Base-by-base conservation (phyloP, 2,888 invertebrate species). In the Scelioninae gen. 1 region DNA sequence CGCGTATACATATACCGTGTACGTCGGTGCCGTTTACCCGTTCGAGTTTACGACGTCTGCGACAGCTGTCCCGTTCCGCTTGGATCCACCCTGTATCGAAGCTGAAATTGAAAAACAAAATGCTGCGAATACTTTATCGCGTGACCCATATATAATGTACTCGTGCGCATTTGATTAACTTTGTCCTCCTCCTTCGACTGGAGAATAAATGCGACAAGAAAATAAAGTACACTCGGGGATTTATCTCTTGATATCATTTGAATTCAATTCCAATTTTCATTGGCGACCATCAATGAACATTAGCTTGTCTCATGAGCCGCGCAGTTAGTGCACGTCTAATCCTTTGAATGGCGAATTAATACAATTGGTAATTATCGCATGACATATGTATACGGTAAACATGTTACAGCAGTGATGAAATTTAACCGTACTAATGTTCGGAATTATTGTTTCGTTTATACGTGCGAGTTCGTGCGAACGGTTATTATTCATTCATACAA, bases 1-100 rank as follows among this genome's bases (percentile, higher is more conserved):
- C n/a, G n/a, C n/a, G n/a, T n/a, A n/a, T n/a, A n/a, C n/a, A n/a
- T 66, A 62, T 45, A 71, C 32, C 29, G 78, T 75, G 56, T 65
- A 72, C 72, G 78, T 76, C 77, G 49, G 71, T 76, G 31, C 74
- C 66, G 74, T 74, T 80, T 80, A 60, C 77, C 71, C 80, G 66
- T 75, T 81, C 58, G 71, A 69, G 71, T 83, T 81, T 83, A 83
- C 83, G 83, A 84, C 75, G 77, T 81, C 53, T 66, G 83, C 77
- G 77, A 83, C 83, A 84, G 84, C 84, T 84, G 82, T 81, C 78
- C 77, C 51, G 47, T 32, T 68, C 13, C 45, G 45, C 53, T 32
- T 16, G 9, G 43, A n/a, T n/a, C n/a, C n/a, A n/a, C n/a, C n/a
- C n/a, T n/a, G n/a, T 68, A 66, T 74, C 34, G 74, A 13, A 60